Evolutionary conservation across 2,113 vertebrate species (phyloP), one percentile per base, ranked within the genome.

Genomic region (Lathamus discolor): DNA sequence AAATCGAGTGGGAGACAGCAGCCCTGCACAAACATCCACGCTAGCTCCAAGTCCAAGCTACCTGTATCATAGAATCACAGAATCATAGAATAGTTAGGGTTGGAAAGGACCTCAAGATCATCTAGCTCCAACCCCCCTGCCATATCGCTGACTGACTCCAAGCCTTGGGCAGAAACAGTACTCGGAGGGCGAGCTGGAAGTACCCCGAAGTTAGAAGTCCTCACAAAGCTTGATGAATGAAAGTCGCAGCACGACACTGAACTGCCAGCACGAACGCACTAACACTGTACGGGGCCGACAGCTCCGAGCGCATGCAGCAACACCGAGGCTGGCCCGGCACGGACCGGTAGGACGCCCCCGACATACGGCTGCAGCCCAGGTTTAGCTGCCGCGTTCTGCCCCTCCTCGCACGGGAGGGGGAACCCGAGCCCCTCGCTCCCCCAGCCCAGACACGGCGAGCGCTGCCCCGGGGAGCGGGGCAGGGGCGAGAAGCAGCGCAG

Each of bases 381-480:
- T 4, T 6, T 8, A 16, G 15, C 25, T 0, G 1, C 25, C 3
- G 13, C 0, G 17, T 2, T 49, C 6, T 0, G 18, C 5, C 16
- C 19, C 63, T 39, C 12, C 15, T 4, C 4, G 9, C 28, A 51
- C 19, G 7, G 4, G 7, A 7, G 16, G 0, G 22, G 22, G 39
- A 35, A 39, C 43, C 14, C n/a, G 19, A 55, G 37, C 29, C 17
- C 70, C 20, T 46, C 78, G 29, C 51, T 39, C 11, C 54, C 33
- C 70, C 27, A 8, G 37, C 51, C 62, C 78, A 6, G 19, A 24
- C 44, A n/a, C 35, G 16, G 33, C 35, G 10, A 39, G 29, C 75
- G 35, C 49, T 3, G 31, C 0, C 16, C 51, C 17, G 11, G 7
- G 23, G 7, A 43, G 51, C 49, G 13, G 9, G 55, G 15, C 22